A percentile compares a stretch with the other conserved stretches of the same genome.
phyloP scores from a whole-genome alignment of 2,888 invertebrate species.

The Temnothorax ravouxi region DNA sequence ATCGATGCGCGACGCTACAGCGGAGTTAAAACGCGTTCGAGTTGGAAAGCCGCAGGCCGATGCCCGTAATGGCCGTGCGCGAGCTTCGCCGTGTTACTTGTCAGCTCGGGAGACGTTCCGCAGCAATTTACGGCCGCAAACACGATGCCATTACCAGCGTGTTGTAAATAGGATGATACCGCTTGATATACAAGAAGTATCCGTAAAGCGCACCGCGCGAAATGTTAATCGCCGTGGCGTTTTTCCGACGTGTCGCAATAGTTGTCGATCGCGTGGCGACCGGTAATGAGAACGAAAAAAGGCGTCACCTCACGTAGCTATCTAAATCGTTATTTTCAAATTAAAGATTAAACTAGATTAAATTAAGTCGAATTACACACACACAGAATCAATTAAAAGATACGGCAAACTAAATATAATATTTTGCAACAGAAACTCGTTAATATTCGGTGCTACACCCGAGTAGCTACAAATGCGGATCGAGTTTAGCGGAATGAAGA shows the following conservation, averaged over 20 bases:
- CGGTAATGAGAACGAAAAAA: background rate
- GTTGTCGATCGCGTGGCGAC: background rate
- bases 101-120: slow-evolving; percentile 75
- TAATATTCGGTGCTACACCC: background rate
- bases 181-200: slow-evolving; percentile 36
- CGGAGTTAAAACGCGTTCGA: slow-evolving; percentile 73
- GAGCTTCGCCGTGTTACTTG: slow-evolving; percentile 74
- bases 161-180: slow-evolving; percentile 75
- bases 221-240: slow-evolving; percentile 38
- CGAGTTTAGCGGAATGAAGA: background rate
- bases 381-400: background rate
- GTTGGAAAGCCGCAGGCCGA: slow-evolving; percentile 71
- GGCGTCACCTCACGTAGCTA: too few species aligned
- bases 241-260: background rate
- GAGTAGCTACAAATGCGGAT: background rate
- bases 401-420: too few species aligned
- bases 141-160: slow-evolving; percentile 73
- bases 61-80: slow-evolving; percentile 71
- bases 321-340: background rate
- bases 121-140: slow-evolving; percentile 78
- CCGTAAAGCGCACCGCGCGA: slow-evolving; percentile 32
- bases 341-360: background rate
- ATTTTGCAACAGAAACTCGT: background rate
- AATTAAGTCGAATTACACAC: background rate
- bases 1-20: slow-evolving; percentile 79